Percentiles rank a stretch among this genome's conserved stretches.
Evolutionary conservation across 2,888 invertebrate species (phyloP).

Genomic region (Muscina levida): DNA sequence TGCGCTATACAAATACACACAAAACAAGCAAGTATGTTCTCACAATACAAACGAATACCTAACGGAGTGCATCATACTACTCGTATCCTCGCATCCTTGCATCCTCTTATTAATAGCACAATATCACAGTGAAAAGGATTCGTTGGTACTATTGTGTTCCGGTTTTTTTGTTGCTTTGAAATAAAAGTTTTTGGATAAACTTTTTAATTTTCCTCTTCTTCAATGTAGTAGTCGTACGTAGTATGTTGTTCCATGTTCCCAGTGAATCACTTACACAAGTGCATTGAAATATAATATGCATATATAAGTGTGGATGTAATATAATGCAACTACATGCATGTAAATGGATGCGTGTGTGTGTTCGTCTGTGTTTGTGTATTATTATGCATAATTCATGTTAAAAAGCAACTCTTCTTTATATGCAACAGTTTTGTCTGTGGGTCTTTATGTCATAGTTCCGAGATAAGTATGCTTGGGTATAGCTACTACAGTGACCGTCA

Average conservation of each 20-base stretch:
- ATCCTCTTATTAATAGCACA: not conserved
- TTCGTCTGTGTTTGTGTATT: not conserved
- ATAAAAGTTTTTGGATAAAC: conserved; percentile 37
- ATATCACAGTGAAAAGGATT: not conserved
- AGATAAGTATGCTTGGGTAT: not conserved
- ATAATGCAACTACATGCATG: not conserved
- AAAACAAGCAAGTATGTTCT: not conserved
- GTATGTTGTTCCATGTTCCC: no score
- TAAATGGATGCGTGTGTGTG: not conserved
- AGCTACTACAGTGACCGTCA: not conserved
- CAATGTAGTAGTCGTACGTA: not conserved
- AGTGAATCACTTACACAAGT: not conserved
- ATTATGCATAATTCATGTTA: conserved; percentile 22
- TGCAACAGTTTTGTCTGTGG: conserved; percentile 4
- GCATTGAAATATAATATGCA: not conserved
- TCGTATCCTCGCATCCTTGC: no score
- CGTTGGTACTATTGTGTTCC: conserved; percentile 11
- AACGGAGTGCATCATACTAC: no score
- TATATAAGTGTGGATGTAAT: conserved; percentile 1
- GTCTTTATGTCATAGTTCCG: conserved; percentile 2
- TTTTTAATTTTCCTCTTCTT: conserved; percentile 48
- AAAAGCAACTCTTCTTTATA: not conserved
- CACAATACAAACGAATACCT: not conserved
- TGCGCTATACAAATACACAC: conserved; percentile 5
- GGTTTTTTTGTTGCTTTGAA: not conserved